Evolutionary conservation across 2,888 invertebrate genomes (phyloP).

Genomic region (Drosophila kokeensis): DNA sequence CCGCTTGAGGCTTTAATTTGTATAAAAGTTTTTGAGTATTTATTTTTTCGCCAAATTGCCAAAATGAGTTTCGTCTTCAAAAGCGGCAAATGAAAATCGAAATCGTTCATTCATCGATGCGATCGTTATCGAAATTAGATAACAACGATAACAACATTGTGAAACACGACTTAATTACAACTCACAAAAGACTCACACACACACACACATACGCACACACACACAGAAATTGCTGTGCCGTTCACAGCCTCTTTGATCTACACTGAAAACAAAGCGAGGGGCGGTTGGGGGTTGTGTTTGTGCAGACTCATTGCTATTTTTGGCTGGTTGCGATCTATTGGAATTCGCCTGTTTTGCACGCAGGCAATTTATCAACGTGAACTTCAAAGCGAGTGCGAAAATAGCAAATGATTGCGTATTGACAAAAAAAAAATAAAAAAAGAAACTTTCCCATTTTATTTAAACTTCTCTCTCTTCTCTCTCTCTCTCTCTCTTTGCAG

Average conservation of each 20-base stretch:
- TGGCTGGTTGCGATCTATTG: constrained; percentile 42
- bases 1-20: constrained; percentile 58
- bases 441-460: constrained; percentile 6
- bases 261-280: neutral
- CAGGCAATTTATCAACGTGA: constrained; percentile 50
- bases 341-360: constrained; percentile 42
- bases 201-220: constrained; percentile 3
- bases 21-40: constrained; percentile 48
- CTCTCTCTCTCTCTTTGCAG: constrained; percentile 86
- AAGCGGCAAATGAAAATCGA: constrained; percentile 55
- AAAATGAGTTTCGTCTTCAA: constrained; percentile 19
- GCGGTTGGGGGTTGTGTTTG: neutral
- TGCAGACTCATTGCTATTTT: constrained; percentile 53
- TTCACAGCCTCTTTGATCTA: constrained; percentile 55
- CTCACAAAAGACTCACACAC: constrained; percentile 4
- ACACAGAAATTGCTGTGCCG: constrained; percentile 16
- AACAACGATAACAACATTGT: constrained; percentile 83
- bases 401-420: constrained; percentile 52
- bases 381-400: constrained; percentile 65
- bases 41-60: constrained; percentile 32
- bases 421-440: constrained; percentile 12
- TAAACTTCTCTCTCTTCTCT: constrained; percentile 18
- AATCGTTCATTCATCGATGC: constrained; percentile 37
- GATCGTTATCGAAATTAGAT: constrained; percentile 74
- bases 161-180: constrained; percentile 85